Evolutionary conservation across 2,888 invertebrate genomes (phyloP).

Genomic region (Macrosiphum euphorbiae): DNA sequence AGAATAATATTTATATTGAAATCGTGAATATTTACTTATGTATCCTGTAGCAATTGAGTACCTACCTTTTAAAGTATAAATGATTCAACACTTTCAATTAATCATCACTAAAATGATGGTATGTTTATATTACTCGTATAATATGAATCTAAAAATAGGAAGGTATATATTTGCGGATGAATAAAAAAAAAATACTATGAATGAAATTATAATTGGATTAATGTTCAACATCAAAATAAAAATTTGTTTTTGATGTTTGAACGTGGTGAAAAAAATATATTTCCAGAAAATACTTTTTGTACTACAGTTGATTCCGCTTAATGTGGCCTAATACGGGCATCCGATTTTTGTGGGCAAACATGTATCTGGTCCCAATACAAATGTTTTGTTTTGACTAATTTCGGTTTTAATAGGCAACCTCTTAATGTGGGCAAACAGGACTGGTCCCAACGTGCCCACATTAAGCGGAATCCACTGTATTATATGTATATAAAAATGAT

Average conservation of each 20-base stretch:
- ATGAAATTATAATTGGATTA: not conserved
- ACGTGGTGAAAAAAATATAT: not conserved
- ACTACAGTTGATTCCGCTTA: no score
- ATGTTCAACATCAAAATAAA: not conserved
- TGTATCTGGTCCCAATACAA: no score
- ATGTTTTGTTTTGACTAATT: no score
- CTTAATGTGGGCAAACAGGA: no score
- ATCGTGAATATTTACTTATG: not conserved
- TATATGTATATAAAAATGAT: not conserved
- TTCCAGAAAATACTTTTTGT: slow-evolving; percentile 10
- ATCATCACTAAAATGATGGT: not conserved
- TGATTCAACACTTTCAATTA: not conserved
- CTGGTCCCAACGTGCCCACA: no score
- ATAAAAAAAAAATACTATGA: not conserved
- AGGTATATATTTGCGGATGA: not conserved
- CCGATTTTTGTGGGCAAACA: no score
- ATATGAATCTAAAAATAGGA: not conserved
- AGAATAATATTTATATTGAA: not conserved
- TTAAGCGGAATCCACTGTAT: no score
- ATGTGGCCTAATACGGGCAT: no score
- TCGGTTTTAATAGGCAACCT: no score
- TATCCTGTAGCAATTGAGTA: not conserved
- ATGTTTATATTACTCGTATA: not conserved
- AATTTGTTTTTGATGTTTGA: not conserved
- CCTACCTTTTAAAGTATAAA: not conserved